phyloP scores from a whole-genome alignment of 2,113 vertebrate genomes.

The Chaetura pelagica region DNA sequence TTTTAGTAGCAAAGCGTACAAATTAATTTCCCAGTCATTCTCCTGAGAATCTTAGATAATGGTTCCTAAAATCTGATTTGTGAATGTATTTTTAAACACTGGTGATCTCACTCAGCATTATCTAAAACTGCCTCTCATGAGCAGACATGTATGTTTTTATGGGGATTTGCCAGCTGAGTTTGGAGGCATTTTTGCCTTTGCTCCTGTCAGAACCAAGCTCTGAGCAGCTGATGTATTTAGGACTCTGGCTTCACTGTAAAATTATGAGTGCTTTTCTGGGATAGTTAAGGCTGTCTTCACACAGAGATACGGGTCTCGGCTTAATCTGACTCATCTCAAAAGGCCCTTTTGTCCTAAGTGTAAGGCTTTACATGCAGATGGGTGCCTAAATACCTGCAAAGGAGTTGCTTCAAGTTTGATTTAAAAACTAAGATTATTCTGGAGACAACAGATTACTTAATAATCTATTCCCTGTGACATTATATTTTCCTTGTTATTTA shows the following conservation, averaged over 20 bases:
- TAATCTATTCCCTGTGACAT: not conserved
- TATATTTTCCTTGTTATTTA: not conserved
- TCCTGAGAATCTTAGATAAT: not conserved
- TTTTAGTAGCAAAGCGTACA: not conserved
- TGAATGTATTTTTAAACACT: not conserved
- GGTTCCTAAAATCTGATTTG: not conserved
- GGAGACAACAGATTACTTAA: not conserved
- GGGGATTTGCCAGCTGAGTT: not conserved
- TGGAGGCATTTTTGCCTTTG: not conserved
- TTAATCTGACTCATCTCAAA: not conserved
- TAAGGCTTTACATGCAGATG: not conserved
- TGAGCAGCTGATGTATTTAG: not conserved
- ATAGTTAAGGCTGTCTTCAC: not conserved
- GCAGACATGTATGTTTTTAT: not conserved
- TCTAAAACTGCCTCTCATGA: not conserved
- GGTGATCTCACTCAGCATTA: not conserved
- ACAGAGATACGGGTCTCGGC: not conserved
- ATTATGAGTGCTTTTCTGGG: not conserved
- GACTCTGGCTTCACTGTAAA: not conserved
- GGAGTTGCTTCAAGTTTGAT: not conserved
- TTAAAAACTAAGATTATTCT: not conserved
- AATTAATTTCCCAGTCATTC: not conserved
- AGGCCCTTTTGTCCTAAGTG: not conserved
- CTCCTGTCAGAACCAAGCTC: not conserved
- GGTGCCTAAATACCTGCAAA: not conserved